Evolutionary conservation across 1,140 invertebrate genomes (phyloP).

Genomic region (Bilobella aurantiaca): DNA sequence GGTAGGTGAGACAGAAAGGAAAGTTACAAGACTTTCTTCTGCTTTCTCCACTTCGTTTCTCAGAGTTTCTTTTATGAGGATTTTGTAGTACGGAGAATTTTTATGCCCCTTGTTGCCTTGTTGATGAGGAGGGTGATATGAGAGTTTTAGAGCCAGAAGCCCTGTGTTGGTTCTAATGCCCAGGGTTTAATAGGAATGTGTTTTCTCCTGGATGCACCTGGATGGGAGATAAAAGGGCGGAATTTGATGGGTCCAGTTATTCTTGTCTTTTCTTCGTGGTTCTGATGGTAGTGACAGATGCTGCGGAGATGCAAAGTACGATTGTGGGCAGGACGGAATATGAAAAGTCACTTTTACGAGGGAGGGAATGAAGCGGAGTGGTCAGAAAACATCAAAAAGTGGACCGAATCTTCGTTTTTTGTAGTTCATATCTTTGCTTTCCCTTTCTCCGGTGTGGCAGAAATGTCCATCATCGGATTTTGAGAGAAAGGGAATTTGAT

Average conservation of each 20-base stretch:
- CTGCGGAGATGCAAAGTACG: not conserved
- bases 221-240: conserved; percentile 8
- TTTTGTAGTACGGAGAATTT: no score
- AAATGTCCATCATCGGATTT: conserved; percentile 24
- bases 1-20: not conserved
- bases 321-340: conserved; percentile 16
- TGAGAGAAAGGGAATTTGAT: conserved; percentile 29
- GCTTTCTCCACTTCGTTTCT: not conserved
- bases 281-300: not conserved
- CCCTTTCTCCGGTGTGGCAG: not conserved
- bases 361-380: conserved; percentile 31
- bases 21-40: not conserved
- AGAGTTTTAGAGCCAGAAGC: no score
- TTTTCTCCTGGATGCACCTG: not conserved
- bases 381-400: conserved; percentile 31
- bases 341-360: conserved; percentile 36
- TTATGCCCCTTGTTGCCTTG: conserved; percentile 35
- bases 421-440: not conserved
- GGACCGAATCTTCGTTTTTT: no score
- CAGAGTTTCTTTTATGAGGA: conserved; percentile 18
- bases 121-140: conserved; percentile 34
- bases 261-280: not conserved
- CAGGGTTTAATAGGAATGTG: not conserved
- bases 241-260: conserved; percentile 1
- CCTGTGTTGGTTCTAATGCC: no score